Evolutionary conservation across 2,888 invertebrate genomes (phyloP), one percentile per base, ranked within the genome.

Genomic region (Amphipyra berbera): DNA sequence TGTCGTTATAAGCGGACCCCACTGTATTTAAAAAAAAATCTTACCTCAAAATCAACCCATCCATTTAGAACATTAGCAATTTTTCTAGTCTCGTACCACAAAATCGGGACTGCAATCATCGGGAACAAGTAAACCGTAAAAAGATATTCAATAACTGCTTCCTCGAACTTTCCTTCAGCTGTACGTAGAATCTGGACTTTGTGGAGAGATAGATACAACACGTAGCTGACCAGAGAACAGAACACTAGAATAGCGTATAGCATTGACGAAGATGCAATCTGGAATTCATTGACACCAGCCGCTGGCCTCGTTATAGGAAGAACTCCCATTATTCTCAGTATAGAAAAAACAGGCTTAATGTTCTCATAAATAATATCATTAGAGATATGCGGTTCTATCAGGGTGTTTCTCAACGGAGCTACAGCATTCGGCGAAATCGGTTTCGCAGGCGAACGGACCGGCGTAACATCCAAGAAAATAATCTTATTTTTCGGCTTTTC

Each of bases 51-150:
- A 63, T 96, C 95, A 48, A 95, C 95, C 96, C 97, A 96, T 68
- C 95, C 96, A 56, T 96, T 96, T 41, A 96, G 90, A 37, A 96
- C 95, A 13, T 81, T 84, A 0, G 96, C 96, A 55, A 97, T 95
- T 85, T 96, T 96, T n/a, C 89, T 88, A 0, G 96, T 95, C 82
- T 97, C 97, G 76, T 96, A 96, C 96, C 97, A 97, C 58, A 96
- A 87, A 47, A 97, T 94, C 0, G 97, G 97, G 45, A 96, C 95
- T 0, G 95, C 88, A 12, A 96, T 87, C 79, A 97, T 94, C 0
- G 97, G 97, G 63, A 97, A 92, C 64, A 97, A 91, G 82, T 97
- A 97, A 0, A 97, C 96, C n/a, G 96, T 95, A 77, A 97, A 97
- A 0, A 97, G 90, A 82, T 97, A 97, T 61, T 97, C 97, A 78